Percentiles rank a stretch among this genome's conserved stretches.
These are phyloP conservation scores for Ridgeia piscesae DNA, from an alignment of 1,140 invertebrate genomes.

Conservation along the genomic window DNA sequence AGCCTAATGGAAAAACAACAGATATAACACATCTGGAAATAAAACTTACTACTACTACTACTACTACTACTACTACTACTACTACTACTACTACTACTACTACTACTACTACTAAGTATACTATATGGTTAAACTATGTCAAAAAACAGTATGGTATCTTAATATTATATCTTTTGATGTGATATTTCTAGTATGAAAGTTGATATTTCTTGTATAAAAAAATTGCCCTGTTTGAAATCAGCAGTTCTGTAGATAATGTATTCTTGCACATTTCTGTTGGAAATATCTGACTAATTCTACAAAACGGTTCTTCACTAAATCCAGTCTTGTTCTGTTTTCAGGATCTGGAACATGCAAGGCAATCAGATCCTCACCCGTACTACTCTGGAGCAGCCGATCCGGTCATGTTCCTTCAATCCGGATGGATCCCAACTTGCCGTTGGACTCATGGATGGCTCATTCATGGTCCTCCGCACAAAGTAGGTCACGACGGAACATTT, in stretches of 20 bases:
- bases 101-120: too few relatives aligned
- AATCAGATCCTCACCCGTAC: slow-evolving; percentile 49
- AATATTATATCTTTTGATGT: not conserved
- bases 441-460: slow-evolving; percentile 55
- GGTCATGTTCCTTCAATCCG: slow-evolving; percentile 54
- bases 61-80: too few relatives aligned
- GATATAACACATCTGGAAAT: too few relatives aligned
- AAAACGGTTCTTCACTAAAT: too few relatives aligned
- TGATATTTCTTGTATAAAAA: not conserved
- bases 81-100: too few relatives aligned
- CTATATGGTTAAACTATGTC: too few relatives aligned
- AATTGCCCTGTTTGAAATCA: not conserved
- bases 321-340: slow-evolving; percentile 31
- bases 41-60: too few relatives aligned
- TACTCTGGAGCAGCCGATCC: slow-evolving; percentile 51
- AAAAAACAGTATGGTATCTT: not conserved
- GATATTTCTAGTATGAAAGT: not conserved
- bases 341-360: slow-evolving; percentile 53
- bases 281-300: not conserved
- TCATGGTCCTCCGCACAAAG: slow-evolving; percentile 52
- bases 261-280: not conserved
- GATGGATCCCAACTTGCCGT: slow-evolving; percentile 53
- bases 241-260: not conserved
- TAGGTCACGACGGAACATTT: slow-evolving; percentile 25
- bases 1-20: too few relatives aligned